Percentiles rank a stretch among this genome's conserved stretches.
Evolutionary conservation across 2,797 vertebrate genomes (phyloP).

Genomic region (Sebastes nivosus): DNA sequence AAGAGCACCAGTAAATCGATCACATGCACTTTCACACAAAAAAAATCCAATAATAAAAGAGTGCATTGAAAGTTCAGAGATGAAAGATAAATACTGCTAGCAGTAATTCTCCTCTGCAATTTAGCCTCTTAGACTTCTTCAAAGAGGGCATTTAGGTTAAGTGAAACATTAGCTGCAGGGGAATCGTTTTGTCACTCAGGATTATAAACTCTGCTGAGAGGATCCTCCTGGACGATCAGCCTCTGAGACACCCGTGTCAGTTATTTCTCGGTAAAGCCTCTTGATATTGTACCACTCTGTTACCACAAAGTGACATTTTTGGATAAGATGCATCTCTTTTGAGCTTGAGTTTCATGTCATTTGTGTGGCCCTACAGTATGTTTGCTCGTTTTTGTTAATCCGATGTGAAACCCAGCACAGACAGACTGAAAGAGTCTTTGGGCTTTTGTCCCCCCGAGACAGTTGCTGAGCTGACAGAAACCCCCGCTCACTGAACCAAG

Average conservation of each 20-base stretch:
- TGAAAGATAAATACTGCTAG: not conserved
- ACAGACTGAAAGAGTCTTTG: slow-evolving; percentile 24
- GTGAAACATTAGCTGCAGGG: not conserved
- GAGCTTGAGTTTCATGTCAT: not conserved
- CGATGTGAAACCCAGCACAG: slow-evolving; percentile 18
- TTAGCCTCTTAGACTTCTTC: not conserved
- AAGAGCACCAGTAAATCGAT: not conserved
- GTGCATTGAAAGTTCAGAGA: not conserved
- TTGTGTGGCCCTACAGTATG: not conserved
- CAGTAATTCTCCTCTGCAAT: not conserved
- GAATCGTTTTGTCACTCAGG: not conserved
- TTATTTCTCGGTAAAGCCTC: not conserved
- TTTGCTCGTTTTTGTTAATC: slow-evolving; percentile 36
- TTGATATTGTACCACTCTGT: not conserved
- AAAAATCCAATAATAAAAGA: not conserved
- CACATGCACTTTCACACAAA: not conserved
- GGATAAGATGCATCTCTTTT: not conserved
- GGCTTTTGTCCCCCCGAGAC: slow-evolving; percentile 42
- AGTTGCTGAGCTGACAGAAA: slow-evolving; percentile 58
- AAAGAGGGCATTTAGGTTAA: not conserved
- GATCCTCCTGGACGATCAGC: not conserved
- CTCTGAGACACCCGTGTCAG: not conserved
- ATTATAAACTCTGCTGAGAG: not conserved
- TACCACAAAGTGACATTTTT: not conserved
- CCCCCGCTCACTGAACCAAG: slow-evolving; percentile 20